Conservation (phyloP, 2,113 vertebrate genomes). For the Pongo pygmaeus region DNA sequence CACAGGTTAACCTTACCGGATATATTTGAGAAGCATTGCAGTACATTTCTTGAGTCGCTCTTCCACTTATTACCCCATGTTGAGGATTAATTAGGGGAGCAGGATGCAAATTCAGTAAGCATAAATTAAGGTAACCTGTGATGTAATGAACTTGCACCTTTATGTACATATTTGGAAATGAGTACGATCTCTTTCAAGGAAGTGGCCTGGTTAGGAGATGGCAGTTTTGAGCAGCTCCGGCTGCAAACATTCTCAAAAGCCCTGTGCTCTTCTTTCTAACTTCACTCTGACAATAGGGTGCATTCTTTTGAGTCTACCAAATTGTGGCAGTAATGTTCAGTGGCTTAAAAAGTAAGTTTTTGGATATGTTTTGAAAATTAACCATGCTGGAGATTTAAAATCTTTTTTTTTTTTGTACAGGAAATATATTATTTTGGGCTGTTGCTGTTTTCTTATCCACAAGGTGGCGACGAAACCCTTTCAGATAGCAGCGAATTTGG, state of each 20-base stretch:
- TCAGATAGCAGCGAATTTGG: not conserved
- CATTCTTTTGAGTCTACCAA: not conserved
- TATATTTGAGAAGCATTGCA: fast-evolving
- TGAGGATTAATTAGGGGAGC: too few species aligned
- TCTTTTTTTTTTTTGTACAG: not conserved
- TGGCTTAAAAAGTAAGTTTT: not conserved
- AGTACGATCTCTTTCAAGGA: fast-evolving
- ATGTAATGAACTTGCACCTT: fast-evolving
- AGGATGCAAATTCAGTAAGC: too few species aligned
- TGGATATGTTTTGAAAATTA: not conserved
- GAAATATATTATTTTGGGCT: not conserved
- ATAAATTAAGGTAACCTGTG: not conserved
- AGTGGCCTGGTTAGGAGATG: not conserved
- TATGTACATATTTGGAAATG: fast-evolving
- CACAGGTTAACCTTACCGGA: fast-evolving
- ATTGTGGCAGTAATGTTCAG: not conserved
- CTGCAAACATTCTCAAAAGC: not conserved
- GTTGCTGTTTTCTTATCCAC: constrained; percentile 20
- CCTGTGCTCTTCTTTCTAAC: not conserved
- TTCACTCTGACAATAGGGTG: not conserved
- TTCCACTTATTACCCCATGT: not conserved
- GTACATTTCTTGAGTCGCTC: not conserved
- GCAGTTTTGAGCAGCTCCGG: not conserved
- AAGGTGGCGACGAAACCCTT: constrained; percentile 33
- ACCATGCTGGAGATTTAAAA: not conserved